A percentile compares a stretch with the other conserved stretches of the same genome.
These are phyloP conservation scores for Mallotus villosus DNA, from an alignment of 2,797 vertebrate species.

Conservation along the genomic window DNA sequence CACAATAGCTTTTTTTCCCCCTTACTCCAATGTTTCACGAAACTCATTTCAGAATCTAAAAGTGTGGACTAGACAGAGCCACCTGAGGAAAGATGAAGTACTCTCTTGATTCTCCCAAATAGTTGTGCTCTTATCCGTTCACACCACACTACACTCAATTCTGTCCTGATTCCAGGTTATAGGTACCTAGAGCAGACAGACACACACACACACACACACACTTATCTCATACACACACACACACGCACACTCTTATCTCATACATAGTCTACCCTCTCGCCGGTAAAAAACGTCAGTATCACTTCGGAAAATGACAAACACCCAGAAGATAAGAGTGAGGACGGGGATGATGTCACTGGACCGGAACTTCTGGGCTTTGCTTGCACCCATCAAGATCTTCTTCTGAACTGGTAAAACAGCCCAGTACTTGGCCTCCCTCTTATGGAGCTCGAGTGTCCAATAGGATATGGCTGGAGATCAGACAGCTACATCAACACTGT, in stretches of 20 bases:
- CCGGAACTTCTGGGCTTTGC: neutral
- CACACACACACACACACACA: conserved; percentile 12
- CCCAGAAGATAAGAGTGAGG: neutral
- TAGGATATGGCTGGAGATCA: conserved; percentile 16
- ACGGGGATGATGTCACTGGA: neutral
- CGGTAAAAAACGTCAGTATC: neutral
- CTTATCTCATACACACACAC: neutral
- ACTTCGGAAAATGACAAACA: neutral
- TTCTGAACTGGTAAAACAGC: neutral
- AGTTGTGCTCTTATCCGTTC: conserved; percentile 45
- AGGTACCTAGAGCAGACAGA: conserved; percentile 20
- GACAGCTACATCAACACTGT: neutral
- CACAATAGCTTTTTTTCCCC: neutral
- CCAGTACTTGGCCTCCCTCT: neutral
- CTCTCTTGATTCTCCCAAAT: conserved; percentile 49
- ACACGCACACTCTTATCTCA: conserved; percentile 12
- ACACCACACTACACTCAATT: conserved; percentile 26
- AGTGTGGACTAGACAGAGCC: conserved; percentile 20
- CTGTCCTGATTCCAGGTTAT: conserved; percentile 17
- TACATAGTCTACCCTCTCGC: neutral
- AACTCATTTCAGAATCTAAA: conserved; percentile 48
- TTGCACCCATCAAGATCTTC: neutral
- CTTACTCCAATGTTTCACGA: conserved; percentile 8
- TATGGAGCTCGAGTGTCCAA: neutral
- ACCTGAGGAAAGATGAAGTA: conserved; percentile 27